Evolutionary conservation across 2,113 vertebrate genomes (phyloP).

Genomic region (Phyllopteryx taeniolatus): DNA sequence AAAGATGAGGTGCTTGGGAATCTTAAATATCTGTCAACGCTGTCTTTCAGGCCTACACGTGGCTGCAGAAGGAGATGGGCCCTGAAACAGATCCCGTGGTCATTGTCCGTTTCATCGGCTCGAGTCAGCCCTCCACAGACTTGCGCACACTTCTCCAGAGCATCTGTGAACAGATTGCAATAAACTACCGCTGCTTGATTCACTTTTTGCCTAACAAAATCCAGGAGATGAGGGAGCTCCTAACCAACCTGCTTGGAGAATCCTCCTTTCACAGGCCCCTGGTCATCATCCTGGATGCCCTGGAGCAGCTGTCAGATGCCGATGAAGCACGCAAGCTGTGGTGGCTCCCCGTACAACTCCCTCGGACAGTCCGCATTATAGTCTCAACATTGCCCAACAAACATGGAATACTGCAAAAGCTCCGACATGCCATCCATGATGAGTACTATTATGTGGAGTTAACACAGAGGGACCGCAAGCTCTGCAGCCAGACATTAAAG

Average conservation of each 20-base stretch:
- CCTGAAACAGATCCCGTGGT: constrained; percentile 93
- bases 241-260: constrained; percentile 91
- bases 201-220: constrained; percentile 95
- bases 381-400: constrained; percentile 97
- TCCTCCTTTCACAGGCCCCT: constrained; percentile 89
- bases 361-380: constrained; percentile 88
- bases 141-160: constrained; percentile 90
- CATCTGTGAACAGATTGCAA: constrained; percentile 92
- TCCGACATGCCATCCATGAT: constrained; percentile 88
- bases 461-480: constrained; percentile 86
- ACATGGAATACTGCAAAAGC: constrained; percentile 93
- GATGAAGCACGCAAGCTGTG: constrained; percentile 94
- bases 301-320: constrained; percentile 89
- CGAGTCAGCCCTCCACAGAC: constrained; percentile 84
- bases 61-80: constrained; percentile 92
- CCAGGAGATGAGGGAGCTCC: constrained; percentile 91
- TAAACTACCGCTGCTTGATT: constrained; percentile 92
- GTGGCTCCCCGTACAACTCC: constrained; percentile 95
- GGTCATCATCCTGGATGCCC: constrained; percentile 88
- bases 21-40: constrained; percentile 6
- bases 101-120: constrained; percentile 91
- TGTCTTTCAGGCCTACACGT: constrained; percentile 87
- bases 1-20: constrained; percentile 34
- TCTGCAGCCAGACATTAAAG: constrained; percentile 96
- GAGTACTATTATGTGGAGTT: constrained; percentile 90